Percentiles rank a stretch among this genome's conserved stretches.
Conservation (phyloP, 2,888 invertebrate species). For the Luperina testacea region DNA sequence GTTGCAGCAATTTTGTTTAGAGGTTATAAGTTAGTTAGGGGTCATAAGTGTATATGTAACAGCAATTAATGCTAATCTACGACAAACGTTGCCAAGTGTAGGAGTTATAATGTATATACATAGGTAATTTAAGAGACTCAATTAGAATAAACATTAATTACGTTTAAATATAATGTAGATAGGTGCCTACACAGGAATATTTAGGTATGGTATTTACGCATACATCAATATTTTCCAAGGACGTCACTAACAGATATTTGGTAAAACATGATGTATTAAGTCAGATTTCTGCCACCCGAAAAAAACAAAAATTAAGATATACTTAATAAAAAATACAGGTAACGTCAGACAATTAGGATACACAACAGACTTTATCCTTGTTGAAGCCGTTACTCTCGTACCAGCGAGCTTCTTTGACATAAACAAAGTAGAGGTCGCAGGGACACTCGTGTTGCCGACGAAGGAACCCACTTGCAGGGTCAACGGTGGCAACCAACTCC, state of each 20-base stretch:
- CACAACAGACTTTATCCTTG: background rate
- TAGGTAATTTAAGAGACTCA: background rate
- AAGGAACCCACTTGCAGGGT: background rate
- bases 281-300: background rate
- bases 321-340: background rate
- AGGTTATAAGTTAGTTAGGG: background rate
- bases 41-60: conserved; percentile 1
- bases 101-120: background rate
- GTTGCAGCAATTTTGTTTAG: conserved; percentile 10
- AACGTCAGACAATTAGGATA: background rate
- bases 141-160: background rate
- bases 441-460: background rate
- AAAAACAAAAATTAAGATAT: background rate
- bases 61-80: conserved; percentile 3
- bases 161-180: background rate
- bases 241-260: background rate
- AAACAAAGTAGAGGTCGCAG: background rate
- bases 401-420: conserved; percentile 1
- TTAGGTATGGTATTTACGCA: background rate
- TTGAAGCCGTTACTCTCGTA: background rate
- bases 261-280: background rate
- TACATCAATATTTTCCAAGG: background rate
- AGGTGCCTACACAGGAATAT: background rate
- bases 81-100: conserved; percentile 10
- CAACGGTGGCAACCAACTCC: background rate